Evolutionary conservation across 1,140 invertebrate species (phyloP).

Genomic region (Stegodyphus dumicola): DNA sequence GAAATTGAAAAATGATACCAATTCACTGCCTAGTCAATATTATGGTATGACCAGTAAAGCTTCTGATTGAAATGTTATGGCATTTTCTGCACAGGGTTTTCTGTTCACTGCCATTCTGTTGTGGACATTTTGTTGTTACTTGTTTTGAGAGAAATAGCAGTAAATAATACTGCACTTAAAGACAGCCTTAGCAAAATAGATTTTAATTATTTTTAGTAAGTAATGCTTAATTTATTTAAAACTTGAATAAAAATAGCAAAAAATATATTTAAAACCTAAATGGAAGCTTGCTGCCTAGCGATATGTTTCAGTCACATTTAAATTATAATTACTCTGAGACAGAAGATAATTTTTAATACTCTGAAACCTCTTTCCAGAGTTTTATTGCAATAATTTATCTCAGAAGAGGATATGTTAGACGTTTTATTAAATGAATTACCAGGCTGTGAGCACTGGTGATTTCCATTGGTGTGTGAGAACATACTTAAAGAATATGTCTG

Average conservation of each 20-base stretch:
- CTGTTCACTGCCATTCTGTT: constrained; percentile 18
- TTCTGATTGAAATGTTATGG: neutral
- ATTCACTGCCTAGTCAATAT: constrained; percentile 60
- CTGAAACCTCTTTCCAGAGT: neutral
- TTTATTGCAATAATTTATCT: constrained; percentile 1
- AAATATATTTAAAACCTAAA: neutral
- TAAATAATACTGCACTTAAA: neutral
- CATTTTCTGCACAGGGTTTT: neutral
- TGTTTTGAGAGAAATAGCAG: neutral
- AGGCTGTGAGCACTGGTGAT: too few relatives aligned
- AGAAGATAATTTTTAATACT: neutral
- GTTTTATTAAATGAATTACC: neutral
- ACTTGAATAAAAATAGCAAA: neutral
- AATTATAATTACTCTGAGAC: neutral
- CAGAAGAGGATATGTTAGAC: neutral
- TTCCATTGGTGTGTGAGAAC: neutral
- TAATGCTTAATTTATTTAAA: constrained; percentile 10
- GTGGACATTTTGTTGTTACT: neutral
- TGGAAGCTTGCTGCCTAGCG: neutral
- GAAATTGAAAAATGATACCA: constrained; percentile 54
- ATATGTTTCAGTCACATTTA: neutral
- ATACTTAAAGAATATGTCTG: neutral
- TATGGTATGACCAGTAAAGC: constrained; percentile 57
- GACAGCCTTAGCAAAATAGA: neutral
- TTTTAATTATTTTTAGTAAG: neutral